Evolutionary conservation across 2,113 vertebrate species (phyloP), one percentile per base, ranked within the genome.

Genomic region (Gallinago jamesoni): DNA sequence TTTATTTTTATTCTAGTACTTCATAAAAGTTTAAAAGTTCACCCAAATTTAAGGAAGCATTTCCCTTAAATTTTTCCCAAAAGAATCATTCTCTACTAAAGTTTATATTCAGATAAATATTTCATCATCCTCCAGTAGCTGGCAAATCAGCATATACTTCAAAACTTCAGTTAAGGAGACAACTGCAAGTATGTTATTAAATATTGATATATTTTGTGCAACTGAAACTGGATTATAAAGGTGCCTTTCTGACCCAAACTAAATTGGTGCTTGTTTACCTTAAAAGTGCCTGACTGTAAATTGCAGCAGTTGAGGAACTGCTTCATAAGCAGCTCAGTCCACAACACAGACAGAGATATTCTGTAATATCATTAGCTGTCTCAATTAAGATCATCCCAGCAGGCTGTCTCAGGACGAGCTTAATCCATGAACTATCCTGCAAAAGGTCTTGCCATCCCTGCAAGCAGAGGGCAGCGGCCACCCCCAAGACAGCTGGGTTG

Each of bases 41-140:
- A 87, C 14, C 8, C 31, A 89, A 89, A 82, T 57, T 73, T 73
- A 78, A 87, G 22, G 17, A 82, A 82, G 41, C 10, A n/a, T 48
- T 73, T 82, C 53, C 8, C 39, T 84, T 81, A 77, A 28, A 24
- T 41, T 84, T 76, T 87, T 87, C 50, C 28, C 69, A 5, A 43
- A 92, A 76, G 14, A 87, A 62, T 43, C 0, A 57, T 69, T 93
- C 80, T 60, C 43, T 81, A 63, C n/a, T 70, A 5, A 89, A 47
- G 14, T 69, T 81, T 89, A 69, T 70, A 70, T 63, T 86, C n/a
- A 81, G 28, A 45, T 97, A 90, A 95, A 92, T 90, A 97, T 69
- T 95, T 91, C 22, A 91, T 64, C 33, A 84, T 87, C 17, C 24
- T 93, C 30, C 48, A 57, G n/a, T 48, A 93, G 48, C 23, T 82